These are phyloP conservation scores for Haemorhous mexicanus DNA, from an alignment of 2,113 vertebrate genomes.

Conservation along the genomic window DNA sequence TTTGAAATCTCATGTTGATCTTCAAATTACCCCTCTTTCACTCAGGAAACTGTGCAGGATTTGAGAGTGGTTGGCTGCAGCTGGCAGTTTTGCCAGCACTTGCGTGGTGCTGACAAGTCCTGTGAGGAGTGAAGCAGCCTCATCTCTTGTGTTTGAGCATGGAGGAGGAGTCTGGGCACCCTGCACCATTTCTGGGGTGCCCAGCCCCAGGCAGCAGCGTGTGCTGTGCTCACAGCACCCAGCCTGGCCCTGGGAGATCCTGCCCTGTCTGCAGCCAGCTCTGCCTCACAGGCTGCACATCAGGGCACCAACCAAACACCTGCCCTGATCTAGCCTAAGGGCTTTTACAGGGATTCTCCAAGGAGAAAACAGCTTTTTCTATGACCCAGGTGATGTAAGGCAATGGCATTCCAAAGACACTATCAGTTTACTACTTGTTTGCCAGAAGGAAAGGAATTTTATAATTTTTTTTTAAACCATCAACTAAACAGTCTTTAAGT, in stretches of 20 bases:
- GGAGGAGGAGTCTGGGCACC: neutral
- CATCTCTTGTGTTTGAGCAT: neutral
- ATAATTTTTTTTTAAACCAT: neutral
- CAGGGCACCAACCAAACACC: neutral
- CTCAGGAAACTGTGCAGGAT: neutral
- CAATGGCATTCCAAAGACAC: neutral
- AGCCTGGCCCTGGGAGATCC: neutral
- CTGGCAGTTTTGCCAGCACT: neutral
- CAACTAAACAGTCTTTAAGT: neutral
- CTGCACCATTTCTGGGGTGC: neutral
- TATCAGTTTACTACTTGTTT: neutral
- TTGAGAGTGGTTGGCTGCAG: neutral
- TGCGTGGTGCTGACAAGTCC: neutral
- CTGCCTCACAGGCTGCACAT: neutral
- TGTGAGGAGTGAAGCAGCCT: neutral
- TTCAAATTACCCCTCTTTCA: neutral
- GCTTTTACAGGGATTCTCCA: neutral
- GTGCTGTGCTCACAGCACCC: rapidly evolving
- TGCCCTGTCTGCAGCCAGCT: neutral
- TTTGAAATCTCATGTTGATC: neutral
- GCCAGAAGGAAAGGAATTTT: neutral
- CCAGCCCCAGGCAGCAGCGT: neutral
- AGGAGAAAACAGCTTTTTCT: neutral
- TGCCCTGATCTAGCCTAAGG: rapidly evolving
- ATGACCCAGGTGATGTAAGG: rapidly evolving